Conservation (phyloP, 2,113 vertebrate species). For the Cebus imitator region DNA sequence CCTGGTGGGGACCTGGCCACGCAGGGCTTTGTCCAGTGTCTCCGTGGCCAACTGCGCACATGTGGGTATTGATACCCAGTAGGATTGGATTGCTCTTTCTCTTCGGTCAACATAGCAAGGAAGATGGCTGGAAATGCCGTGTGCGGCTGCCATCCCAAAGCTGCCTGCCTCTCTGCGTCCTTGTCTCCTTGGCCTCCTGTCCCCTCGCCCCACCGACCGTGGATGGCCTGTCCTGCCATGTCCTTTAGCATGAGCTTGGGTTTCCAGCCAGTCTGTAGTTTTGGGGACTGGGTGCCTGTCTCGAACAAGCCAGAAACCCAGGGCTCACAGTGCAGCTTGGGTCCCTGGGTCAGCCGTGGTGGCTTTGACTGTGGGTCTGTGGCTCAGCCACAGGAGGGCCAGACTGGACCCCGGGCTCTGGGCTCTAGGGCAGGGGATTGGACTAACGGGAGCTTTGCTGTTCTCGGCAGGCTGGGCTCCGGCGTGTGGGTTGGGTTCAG, state of each 20-base stretch:
- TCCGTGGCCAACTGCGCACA: fast-evolving
- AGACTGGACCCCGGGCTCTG: fast-evolving
- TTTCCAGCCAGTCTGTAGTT: fast-evolving
- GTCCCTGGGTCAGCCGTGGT: too few species aligned
- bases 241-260: fast-evolving
- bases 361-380: fast-evolving
- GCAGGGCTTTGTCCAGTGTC: fast-evolving
- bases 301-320: fast-evolving
- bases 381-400: fast-evolving
- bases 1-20: fast-evolving
- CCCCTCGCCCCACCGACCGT: fast-evolving
- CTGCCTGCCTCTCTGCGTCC: fast-evolving
- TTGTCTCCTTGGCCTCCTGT: fast-evolving
- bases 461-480: background rate
- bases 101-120: fast-evolving
- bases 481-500: fast-evolving
- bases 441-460: background rate
- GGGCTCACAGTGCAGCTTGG: fast-evolving
- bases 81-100: fast-evolving
- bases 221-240: fast-evolving
- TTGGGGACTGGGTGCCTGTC: fast-evolving
- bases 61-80: fast-evolving
- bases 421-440: background rate
- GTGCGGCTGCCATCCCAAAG: fast-evolving
- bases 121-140: fast-evolving